Conservation (phyloP, 1,140 invertebrate genomes). For the Zaprionus vittiger region DNA sequence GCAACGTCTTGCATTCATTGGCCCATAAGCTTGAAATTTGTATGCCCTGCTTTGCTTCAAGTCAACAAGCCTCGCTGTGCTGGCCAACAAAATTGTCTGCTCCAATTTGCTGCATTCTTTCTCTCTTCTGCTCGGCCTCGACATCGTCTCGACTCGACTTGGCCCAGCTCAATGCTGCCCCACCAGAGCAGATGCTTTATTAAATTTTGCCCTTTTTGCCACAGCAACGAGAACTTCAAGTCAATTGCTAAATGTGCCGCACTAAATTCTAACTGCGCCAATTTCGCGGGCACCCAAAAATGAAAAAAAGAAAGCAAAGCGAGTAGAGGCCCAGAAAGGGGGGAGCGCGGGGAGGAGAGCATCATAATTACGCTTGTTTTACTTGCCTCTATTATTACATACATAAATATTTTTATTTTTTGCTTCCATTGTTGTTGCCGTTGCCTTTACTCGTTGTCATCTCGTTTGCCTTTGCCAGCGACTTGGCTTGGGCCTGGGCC, state of each 20-base stretch:
- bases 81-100: slow-evolving; percentile 56
- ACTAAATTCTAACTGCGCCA: slow-evolving; percentile 71
- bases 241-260: slow-evolving; percentile 62
- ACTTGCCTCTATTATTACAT: slow-evolving; percentile 69
- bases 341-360: slow-evolving; percentile 24
- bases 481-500: slow-evolving; percentile 42
- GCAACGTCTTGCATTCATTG: slow-evolving; percentile 78
- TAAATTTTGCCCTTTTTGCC: slow-evolving; percentile 52
- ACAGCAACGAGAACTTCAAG: slow-evolving; percentile 55
- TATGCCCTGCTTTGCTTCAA: slow-evolving; percentile 59
- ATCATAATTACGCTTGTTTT: slow-evolving; percentile 77
- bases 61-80: slow-evolving; percentile 43
- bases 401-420: slow-evolving; percentile 59
- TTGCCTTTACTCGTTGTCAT: slow-evolving; percentile 39
- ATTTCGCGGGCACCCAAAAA: slow-evolving; percentile 43
- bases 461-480: slow-evolving; percentile 30
- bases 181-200: slow-evolving; percentile 55
- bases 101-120: slow-evolving; percentile 65
- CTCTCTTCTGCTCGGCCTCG: too few relatives aligned
- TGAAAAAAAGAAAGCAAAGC: slow-evolving; percentile 22
- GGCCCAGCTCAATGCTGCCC: not conserved
- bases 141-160: not conserved
- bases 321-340: not conserved
- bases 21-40: slow-evolving; percentile 76
- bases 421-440: not conserved